Evolutionary conservation across 2,888 invertebrate genomes (phyloP), one percentile per base, ranked within the genome.

Genomic region (Marronus borbonicus): DNA sequence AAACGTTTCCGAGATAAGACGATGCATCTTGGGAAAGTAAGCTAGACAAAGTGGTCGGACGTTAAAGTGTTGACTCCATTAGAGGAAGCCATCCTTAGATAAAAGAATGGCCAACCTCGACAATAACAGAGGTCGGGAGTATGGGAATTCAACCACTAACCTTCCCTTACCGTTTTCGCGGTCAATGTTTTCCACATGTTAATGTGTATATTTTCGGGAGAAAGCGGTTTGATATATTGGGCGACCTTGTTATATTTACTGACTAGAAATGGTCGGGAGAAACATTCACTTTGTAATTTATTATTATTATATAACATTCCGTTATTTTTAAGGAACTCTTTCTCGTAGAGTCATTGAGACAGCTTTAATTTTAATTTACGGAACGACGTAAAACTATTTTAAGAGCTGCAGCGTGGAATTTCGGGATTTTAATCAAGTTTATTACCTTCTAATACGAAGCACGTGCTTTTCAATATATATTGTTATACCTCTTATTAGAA

Each of bases 51-150:
- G 79, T 78, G 76, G 79, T 78, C 75, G 77, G 79, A 80, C 79
- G 78, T 80, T 72, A 80, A 79, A 80, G 79, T 80, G 80, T 80
- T 80, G 80, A 79, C 79, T 79, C 80, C 80, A 80, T 80, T 80
- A 80, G 80, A 62, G 76, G 20, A 69, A 44, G 10, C 8, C 44
- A 44, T 44, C 12, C 44, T 44, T 8, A 44, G 79, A 79, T 78
- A 77, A 79, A 80, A 78, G 78, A 77, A 79, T 79, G 76, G 80
- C 79, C 74, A 75, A 68, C 72, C 79, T 66, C 60, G 44, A 72
- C 72, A 72, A 72, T 72, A 72, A 72, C 72, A 39, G 58, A 36
- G 60, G 72, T 24, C 52, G 72, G 60, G 44, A 72, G 72, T 70
- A 70, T 58, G 70, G 70, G 70, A 58, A 58, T 72, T 72, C 39